A percentile compares a stretch with the other conserved stretches of the same genome.
Conservation (phyloP, 2,888 invertebrate genomes). For the Hetaerina titia region DNA sequence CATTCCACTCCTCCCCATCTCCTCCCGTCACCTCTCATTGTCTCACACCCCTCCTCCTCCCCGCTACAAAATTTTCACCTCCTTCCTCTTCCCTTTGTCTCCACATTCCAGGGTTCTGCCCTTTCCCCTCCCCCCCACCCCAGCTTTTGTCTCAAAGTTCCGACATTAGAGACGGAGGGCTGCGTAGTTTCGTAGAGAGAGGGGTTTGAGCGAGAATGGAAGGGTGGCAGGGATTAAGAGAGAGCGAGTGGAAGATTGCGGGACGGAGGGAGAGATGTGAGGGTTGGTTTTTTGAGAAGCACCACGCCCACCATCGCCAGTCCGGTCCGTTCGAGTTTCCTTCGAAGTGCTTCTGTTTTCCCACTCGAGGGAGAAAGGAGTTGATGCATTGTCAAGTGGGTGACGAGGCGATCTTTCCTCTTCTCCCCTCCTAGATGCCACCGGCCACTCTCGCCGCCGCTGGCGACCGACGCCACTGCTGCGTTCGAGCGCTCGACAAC, state of each 20-base stretch:
- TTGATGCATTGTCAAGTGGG: background rate
- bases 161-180: background rate
- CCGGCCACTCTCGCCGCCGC: background rate
- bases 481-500: no score
- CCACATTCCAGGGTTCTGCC: background rate
- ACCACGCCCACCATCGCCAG: background rate
- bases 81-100: background rate
- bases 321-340: background rate
- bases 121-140: background rate
- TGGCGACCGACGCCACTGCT: background rate
- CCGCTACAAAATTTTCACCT: background rate
- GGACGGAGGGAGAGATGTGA: background rate
- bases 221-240: background rate
- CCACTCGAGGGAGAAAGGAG: background rate
- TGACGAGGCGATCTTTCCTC: background rate
- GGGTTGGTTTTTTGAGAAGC: background rate
- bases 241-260: background rate
- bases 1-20: background rate
- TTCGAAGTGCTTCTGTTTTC: background rate
- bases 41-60: background rate
- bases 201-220: no score
- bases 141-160: conserved; percentile 28
- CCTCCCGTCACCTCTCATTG: background rate
- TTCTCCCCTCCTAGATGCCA: background rate
- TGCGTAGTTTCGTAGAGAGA: background rate